These are phyloP conservation scores for Calameuta filiformis DNA, from an alignment of 2,888 invertebrate genomes.

Conservation along the genomic window DNA sequence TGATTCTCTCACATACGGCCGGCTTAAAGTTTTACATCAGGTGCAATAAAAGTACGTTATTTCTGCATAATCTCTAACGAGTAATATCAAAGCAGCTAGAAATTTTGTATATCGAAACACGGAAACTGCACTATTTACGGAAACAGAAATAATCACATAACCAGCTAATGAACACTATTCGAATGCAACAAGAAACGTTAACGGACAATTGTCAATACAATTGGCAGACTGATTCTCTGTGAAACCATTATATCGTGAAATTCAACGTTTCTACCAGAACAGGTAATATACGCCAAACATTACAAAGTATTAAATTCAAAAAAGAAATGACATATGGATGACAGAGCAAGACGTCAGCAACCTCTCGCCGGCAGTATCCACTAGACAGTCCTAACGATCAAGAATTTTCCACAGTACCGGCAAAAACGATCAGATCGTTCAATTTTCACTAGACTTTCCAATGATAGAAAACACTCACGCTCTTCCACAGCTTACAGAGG, in stretches of 20 bases:
- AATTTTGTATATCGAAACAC: not conserved
- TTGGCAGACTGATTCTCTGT: not conserved
- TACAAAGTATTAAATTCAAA: not conserved
- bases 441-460: not conserved
- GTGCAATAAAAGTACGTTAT: not conserved
- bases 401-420: constrained; percentile 31
- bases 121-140: not conserved
- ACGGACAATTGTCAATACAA: not conserved
- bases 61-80: not conserved
- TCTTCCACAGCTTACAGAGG: constrained; percentile 7
- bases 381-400: constrained; percentile 1
- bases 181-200: not conserved
- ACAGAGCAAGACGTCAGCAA: constrained; percentile 18
- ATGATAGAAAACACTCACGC: constrained; percentile 14
- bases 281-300: not conserved
- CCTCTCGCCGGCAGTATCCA: constrained; percentile 10
- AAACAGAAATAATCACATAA: not conserved
- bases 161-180: not conserved
- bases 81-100: not conserved
- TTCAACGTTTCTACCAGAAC: not conserved
- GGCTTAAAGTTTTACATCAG: not conserved
- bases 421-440: constrained; percentile 22
- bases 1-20: not conserved
- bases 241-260: not conserved
- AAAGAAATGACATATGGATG: constrained; percentile 23